A percentile compares a stretch with the other conserved stretches of the same genome.
phyloP scores from a whole-genome alignment of 2,113 vertebrate species.

The Petaurus breviceps region DNA sequence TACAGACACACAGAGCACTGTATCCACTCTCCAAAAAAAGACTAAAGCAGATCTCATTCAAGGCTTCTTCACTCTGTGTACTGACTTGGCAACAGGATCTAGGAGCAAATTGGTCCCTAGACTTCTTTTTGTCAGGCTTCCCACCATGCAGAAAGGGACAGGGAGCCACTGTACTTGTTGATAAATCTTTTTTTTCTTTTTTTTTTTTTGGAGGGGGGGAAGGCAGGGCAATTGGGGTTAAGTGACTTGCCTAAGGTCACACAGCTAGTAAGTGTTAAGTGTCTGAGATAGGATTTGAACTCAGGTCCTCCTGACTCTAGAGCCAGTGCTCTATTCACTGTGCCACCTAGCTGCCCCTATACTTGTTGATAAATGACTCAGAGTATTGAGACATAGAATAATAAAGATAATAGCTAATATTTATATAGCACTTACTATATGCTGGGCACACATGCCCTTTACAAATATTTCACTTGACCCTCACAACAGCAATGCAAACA shows the following conservation, averaged over 20 bases:
- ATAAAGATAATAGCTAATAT: neutral
- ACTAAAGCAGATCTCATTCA: neutral
- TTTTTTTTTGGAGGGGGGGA: too few relatives aligned
- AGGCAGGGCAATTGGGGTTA: too few relatives aligned
- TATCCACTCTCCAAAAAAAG: neutral
- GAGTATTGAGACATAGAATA: neutral
- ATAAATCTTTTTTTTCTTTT: neutral
- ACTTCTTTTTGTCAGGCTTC: neutral
- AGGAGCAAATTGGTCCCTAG: conserved; percentile 2
- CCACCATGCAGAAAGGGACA: neutral
- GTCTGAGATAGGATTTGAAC: too few relatives aligned
- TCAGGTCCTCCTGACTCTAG: too few relatives aligned
- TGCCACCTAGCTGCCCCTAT: too few relatives aligned
- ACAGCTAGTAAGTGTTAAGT: too few relatives aligned
- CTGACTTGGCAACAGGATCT: conserved; percentile 11
- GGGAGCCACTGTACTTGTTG: neutral
- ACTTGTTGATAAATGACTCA: too few relatives aligned
- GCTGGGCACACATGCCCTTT: neutral
- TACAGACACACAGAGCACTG: neutral
- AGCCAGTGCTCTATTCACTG: too few relatives aligned
- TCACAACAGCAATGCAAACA: neutral
- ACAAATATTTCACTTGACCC: neutral
- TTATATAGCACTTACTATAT: neutral
- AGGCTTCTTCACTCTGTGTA: neutral
- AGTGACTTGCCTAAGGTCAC: too few relatives aligned